A percentile compares a stretch with the other conserved stretches of the same genome.
Conservation (phyloP, 2,797 vertebrate genomes). For the Pseudopleuronectes americanus region DNA sequence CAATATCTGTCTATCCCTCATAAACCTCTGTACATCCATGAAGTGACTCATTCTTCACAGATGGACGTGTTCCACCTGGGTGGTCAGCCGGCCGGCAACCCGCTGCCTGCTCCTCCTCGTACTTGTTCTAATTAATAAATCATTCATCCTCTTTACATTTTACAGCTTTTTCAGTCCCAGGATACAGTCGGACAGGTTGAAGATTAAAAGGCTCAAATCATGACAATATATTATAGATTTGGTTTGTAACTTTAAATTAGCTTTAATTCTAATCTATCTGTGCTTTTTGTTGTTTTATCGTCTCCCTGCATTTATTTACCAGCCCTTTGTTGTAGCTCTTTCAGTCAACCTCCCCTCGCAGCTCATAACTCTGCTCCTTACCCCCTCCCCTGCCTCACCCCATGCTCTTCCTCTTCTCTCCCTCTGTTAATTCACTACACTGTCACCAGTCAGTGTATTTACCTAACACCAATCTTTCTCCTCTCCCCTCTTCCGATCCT, state of each 20-base stretch:
- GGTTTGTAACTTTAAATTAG: background rate
- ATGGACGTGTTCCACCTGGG: constrained; percentile 64
- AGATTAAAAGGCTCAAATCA: constrained; percentile 17
- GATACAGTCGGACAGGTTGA: background rate
- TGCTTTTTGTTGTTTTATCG: constrained; percentile 20
- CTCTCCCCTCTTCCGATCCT: constrained; percentile 41
- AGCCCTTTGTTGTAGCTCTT: background rate
- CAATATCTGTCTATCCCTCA: constrained; percentile 79
- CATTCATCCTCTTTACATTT: constrained; percentile 47
- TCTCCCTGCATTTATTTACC: constrained; percentile 9
- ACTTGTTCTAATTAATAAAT: constrained; percentile 49
- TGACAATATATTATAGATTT: background rate
- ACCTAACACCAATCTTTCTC: constrained; percentile 70
- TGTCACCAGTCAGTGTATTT: constrained; percentile 74
- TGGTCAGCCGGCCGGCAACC: constrained; percentile 35
- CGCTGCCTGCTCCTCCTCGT: constrained; percentile 28
- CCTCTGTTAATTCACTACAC: constrained; percentile 73
- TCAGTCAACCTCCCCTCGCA: constrained; percentile 20
- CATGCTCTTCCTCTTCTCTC: constrained; percentile 20
- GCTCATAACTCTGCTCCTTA: constrained; percentile 48
- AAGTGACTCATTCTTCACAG: constrained; percentile 71
- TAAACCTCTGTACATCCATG: constrained; percentile 73
- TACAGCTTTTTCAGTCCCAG: constrained; percentile 3
- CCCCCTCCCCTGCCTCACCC: constrained; percentile 9
- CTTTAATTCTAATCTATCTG: background rate